phyloP scores from a whole-genome alignment of 2,888 invertebrate genomes.

The Rosalia funebris region DNA sequence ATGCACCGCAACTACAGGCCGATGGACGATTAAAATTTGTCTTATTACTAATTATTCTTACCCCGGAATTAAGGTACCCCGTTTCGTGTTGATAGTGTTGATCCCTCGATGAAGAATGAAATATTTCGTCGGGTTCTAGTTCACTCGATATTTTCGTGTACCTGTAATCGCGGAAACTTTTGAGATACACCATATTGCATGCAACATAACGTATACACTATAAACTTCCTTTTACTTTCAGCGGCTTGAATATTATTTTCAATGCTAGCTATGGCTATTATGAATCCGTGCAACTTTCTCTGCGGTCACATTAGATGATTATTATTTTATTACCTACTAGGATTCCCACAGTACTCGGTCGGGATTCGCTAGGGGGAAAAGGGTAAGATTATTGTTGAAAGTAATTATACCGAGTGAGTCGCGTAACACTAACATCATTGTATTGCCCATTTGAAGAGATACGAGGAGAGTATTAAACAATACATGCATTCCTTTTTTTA shows the following conservation, averaged over 20 bases:
- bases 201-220: constrained; percentile 11
- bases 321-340: background rate
- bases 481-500: no score
- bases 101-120: background rate
- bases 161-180: constrained; percentile 32
- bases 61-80: constrained; percentile 21
- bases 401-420: no score
- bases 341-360: constrained; percentile 1
- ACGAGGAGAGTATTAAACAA: no score
- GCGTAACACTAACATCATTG: no score
- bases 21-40: no score
- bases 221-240: constrained; percentile 33
- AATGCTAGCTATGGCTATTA: constrained; percentile 11
- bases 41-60: no score
- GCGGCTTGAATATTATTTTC: constrained; percentile 19
- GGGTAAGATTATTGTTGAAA: no score
- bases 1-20: no score
- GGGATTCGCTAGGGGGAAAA: background rate
- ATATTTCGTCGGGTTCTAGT: constrained; percentile 1
- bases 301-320: background rate
- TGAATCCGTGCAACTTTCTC: constrained; percentile 30
- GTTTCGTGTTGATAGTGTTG: constrained; percentile 23
- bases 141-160: constrained; percentile 29
- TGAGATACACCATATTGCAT: constrained; percentile 28
- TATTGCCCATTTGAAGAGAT: no score